Evolutionary conservation across 2,797 vertebrate species (phyloP).

Genomic region (Euphonia xanthogaster): DNA sequence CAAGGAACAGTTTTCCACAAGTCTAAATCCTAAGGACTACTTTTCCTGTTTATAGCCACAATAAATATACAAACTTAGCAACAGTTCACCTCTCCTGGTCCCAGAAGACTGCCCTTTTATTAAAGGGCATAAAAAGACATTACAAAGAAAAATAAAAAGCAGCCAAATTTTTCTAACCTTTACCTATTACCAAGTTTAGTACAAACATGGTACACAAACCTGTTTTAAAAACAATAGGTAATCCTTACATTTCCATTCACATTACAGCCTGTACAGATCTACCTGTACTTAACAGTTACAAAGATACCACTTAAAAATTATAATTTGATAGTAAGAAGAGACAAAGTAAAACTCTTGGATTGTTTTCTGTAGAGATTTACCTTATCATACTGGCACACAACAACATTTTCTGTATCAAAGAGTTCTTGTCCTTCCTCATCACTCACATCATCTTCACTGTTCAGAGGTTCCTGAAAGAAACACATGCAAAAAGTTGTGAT

Average conservation of each 20-base stretch:
- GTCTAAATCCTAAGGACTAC: not conserved
- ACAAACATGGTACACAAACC: not conserved
- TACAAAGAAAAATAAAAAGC: not conserved
- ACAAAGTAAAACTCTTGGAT: not conserved
- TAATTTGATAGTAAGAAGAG: not conserved
- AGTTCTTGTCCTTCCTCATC: constrained; percentile 97
- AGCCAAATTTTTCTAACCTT: not conserved
- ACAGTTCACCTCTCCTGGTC: not conserved
- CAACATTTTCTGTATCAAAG: constrained; percentile 98
- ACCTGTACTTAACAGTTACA: not conserved
- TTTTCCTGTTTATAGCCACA: not conserved
- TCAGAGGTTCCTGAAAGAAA: constrained; percentile 89
- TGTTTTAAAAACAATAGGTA: not conserved
- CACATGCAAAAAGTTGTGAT: not conserved
- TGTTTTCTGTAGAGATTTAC: constrained; percentile 70
- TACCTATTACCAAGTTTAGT: not conserved
- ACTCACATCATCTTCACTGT: constrained; percentile 96
- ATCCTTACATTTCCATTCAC: not conserved
- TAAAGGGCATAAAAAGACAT: not conserved
- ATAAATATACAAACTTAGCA: not conserved
- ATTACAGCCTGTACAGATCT: not conserved
- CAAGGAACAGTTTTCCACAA: not conserved
- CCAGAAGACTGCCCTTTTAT: not conserved
- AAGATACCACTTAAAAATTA: not conserved
- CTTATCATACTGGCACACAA: constrained; percentile 99